Percentiles rank a stretch among this genome's conserved stretches.
Conservation (phyloP, 2,888 invertebrate genomes). For the Brachyopa scutellaris region DNA sequence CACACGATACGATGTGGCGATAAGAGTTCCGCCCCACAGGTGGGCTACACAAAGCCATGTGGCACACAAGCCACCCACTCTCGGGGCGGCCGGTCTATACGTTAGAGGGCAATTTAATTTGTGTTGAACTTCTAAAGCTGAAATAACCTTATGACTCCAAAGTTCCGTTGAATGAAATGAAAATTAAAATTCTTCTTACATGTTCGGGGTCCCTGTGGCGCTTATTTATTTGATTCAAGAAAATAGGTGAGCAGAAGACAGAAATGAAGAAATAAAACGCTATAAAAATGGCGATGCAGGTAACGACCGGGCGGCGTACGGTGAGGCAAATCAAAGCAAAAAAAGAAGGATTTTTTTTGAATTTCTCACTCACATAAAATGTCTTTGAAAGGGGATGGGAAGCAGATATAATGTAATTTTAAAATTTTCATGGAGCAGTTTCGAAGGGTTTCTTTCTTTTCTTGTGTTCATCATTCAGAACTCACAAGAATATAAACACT, state of each 20-base stretch:
- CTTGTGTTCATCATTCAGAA: no score
- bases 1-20: conserved; percentile 38
- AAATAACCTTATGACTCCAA: conserved; percentile 22
- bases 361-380: conserved; percentile 15
- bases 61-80: neutral
- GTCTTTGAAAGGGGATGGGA: neutral
- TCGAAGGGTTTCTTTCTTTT: neutral
- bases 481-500: conserved; percentile 7
- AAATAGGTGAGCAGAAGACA: conserved; percentile 27
- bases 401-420: no score
- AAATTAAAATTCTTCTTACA: conserved; percentile 57
- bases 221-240: conserved; percentile 33
- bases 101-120: conserved; percentile 44
- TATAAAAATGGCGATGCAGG: conserved; percentile 14
- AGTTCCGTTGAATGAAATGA: conserved; percentile 20
- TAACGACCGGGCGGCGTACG: conserved; percentile 3
- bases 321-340: conserved; percentile 26
- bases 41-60: neutral
- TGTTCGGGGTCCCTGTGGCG: conserved; percentile 29
- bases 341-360: conserved; percentile 1
- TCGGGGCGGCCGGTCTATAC: neutral
- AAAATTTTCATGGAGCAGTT: neutral
- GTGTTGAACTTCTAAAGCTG: conserved; percentile 29
- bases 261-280: conserved; percentile 14
- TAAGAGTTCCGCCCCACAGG: conserved; percentile 22